phyloP scores from a whole-genome alignment of 2,888 invertebrate genomes.

The Meliscaeva auricollis region DNA sequence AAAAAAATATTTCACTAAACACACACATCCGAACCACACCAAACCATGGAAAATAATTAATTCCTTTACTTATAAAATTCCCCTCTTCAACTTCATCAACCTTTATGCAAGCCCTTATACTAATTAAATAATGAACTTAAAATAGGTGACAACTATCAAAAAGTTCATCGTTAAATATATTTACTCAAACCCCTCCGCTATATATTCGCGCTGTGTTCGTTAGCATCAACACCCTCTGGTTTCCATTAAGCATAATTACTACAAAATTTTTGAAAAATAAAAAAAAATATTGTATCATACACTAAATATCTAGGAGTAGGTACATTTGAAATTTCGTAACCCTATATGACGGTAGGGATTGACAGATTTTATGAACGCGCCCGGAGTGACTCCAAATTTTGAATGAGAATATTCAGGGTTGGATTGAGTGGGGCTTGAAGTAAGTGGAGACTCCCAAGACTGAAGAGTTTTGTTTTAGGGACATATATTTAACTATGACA shows the following conservation, averaged over 20 bases:
- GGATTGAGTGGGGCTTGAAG: too few relatives aligned
- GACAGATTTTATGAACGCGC: conserved; percentile 48
- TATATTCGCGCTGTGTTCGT: background rate
- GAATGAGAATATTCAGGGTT: background rate
- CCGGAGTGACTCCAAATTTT: conserved; percentile 10
- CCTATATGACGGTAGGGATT: background rate
- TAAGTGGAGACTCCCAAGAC: too few relatives aligned
- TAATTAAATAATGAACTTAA: conserved; percentile 74
- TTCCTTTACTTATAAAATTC: too few relatives aligned
- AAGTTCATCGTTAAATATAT: conserved; percentile 67
- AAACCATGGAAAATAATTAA: too few relatives aligned
- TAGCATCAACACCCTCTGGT: conserved; percentile 4
- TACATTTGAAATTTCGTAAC: background rate
- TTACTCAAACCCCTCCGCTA: conserved; percentile 29
- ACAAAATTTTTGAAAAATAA: conserved; percentile 33
- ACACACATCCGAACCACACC: too few relatives aligned
- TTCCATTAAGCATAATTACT: conserved; percentile 67
- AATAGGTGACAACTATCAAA: conserved; percentile 73
- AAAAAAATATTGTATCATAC: too few relatives aligned
- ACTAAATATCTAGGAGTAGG: background rate
- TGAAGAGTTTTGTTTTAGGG: too few relatives aligned
- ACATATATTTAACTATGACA: too few relatives aligned
- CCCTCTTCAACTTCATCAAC: conserved; percentile 18
- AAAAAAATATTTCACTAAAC: too few relatives aligned
- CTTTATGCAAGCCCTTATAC: conserved; percentile 20